Conservation (phyloP, 2,113 vertebrate genomes). For the Rhizomys pruinosus region DNA sequence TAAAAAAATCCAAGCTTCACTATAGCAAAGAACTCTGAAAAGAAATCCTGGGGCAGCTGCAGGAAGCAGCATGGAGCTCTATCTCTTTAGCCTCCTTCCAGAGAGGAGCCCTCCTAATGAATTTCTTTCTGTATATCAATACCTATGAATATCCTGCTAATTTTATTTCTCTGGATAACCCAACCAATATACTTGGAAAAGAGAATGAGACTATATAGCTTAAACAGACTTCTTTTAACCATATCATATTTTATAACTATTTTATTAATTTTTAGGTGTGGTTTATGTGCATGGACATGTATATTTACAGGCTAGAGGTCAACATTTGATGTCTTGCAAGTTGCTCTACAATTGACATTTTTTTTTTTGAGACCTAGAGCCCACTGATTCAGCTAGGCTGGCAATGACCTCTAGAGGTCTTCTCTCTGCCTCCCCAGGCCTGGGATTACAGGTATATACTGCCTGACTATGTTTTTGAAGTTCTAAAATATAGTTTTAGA, state of each 20-base stretch:
- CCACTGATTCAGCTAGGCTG: background rate
- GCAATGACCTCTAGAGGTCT: background rate
- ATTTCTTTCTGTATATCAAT: background rate
- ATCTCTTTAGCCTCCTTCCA: background rate
- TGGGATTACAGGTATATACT: no score
- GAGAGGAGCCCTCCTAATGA: background rate
- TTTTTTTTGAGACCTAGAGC: background rate
- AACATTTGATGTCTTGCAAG: background rate
- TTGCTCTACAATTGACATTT: background rate
- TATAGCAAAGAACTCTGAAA: background rate
- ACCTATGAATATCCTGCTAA: background rate
- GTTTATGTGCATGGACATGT: background rate
- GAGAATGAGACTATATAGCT: background rate
- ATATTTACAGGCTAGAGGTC: no score
- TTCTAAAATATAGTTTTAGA: no score
- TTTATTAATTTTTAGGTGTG: no score
- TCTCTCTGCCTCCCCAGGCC: background rate
- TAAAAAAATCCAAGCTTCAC: background rate
- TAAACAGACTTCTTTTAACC: background rate
- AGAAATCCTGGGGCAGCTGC: background rate
- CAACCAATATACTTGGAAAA: background rate
- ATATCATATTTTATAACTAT: background rate
- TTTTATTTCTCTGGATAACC: background rate
- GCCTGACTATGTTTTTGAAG: no score
- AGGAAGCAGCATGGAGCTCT: background rate